These are phyloP conservation scores for Holacanthella duospinosa DNA, from an alignment of 2,888 invertebrate species.

Conservation along the genomic window DNA sequence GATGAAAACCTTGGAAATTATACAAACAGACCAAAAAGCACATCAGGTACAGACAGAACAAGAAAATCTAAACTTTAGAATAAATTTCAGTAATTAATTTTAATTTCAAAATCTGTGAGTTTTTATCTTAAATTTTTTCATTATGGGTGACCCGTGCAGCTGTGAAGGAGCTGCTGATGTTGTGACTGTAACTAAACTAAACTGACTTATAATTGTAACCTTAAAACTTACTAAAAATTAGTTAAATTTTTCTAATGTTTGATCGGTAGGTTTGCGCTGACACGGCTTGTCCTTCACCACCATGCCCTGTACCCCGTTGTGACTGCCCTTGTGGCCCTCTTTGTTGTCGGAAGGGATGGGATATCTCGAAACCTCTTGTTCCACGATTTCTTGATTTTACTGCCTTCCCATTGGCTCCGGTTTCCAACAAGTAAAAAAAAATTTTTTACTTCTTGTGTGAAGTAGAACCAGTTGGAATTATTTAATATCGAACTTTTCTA, in stretches of 20 bases:
- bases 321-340: neutral
- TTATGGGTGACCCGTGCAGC: neutral
- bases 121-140: too few species aligned
- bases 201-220: neutral
- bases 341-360: neutral
- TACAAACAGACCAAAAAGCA: too few species aligned
- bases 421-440: neutral
- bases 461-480: too few species aligned
- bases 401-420: neutral
- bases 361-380: neutral
- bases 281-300: neutral
- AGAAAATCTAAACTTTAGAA: too few species aligned
- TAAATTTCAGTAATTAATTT: too few species aligned
- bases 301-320: neutral
- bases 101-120: too few species aligned
- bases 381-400: neutral
- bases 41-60: too few species aligned
- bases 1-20: too few species aligned
- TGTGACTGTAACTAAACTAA: neutral
- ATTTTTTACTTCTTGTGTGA: neutral
- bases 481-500: too few species aligned
- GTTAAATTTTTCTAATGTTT: neutral
- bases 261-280: neutral
- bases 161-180: neutral
- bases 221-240: neutral